phyloP scores from a whole-genome alignment of 30 jellyfish, hydroid and myxozoan genomes.

The Pseudorhiza aurosa region DNA sequence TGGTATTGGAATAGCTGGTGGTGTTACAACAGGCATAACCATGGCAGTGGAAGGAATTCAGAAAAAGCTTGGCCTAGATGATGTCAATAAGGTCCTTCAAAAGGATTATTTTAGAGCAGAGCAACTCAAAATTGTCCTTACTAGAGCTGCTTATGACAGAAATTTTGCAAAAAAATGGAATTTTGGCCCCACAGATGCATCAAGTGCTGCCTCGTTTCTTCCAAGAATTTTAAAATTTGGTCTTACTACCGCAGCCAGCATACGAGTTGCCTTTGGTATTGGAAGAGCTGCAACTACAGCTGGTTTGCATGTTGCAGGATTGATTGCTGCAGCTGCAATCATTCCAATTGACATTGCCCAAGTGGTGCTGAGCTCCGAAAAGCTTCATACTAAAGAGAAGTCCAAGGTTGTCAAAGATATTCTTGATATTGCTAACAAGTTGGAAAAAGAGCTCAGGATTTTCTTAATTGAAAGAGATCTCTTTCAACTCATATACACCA shows the following conservation, averaged over 20 bases:
- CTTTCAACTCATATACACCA: slow-evolving; percentile 18
- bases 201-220: neutral
- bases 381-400: slow-evolving; percentile 40
- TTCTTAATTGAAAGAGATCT: slow-evolving; percentile 22
- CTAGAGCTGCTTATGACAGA: slow-evolving; percentile 34
- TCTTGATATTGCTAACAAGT: slow-evolving; percentile 5
- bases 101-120: slow-evolving; percentile 37
- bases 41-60: slow-evolving; percentile 18
- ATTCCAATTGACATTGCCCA: slow-evolving; percentile 64
- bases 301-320: slow-evolving; percentile 64
- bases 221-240: slow-evolving; percentile 49
- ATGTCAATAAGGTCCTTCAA: slow-evolving; percentile 11
- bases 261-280: slow-evolving; percentile 26
- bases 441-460: slow-evolving; percentile 30
- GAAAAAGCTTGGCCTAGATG: slow-evolving; percentile 22
- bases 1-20: slow-evolving; percentile 53
- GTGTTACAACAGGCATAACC: slow-evolving; percentile 23
- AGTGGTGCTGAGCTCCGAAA: slow-evolving; percentile 35
- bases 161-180: slow-evolving; percentile 46
- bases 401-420: slow-evolving; percentile 36
- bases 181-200: slow-evolving; percentile 2
- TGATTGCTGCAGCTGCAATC: slow-evolving; percentile 43
- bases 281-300: slow-evolving; percentile 62
- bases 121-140: slow-evolving; percentile 30
- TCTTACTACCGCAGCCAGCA: slow-evolving; percentile 47